phyloP scores from a whole-genome alignment of 1,140 invertebrate species.

The Argopecten irradians region DNA sequence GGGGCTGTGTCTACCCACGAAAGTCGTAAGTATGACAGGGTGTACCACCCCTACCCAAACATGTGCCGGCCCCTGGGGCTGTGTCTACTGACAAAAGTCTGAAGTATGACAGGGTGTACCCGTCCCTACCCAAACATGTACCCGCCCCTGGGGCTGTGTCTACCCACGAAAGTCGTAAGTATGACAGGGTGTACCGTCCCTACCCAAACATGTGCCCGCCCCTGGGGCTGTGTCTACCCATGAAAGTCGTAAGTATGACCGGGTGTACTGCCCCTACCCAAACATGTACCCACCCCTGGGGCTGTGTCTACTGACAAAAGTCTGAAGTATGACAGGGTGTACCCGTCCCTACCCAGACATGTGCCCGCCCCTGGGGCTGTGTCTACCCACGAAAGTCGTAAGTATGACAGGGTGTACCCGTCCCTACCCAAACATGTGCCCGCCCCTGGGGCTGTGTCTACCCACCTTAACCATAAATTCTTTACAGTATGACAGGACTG shows the following conservation, averaged over 20 bases:
- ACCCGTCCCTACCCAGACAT: neutral
- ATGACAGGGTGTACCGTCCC: no score
- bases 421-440: no score
- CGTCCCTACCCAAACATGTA: no score
- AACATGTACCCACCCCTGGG: slow-evolving; percentile 44
- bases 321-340: slow-evolving; percentile 45
- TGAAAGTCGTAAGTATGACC: neutral
- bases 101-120: no score
- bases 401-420: no score
- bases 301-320: slow-evolving; percentile 61
- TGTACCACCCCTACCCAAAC: no score
- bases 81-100: slow-evolving; percentile 31
- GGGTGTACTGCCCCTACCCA: neutral
- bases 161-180: no score
- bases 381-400: no score
- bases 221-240: neutral
- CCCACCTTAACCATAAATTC: neutral
- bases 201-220: neutral
- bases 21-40: no score
- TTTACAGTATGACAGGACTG: neutral
- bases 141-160: no score
- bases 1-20: no score
- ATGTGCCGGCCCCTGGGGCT: slow-evolving; percentile 26
- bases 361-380: neutral
- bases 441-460: no score